Conservation (phyloP, 2,888 invertebrate species). For the Oxyteleia sp. region DNA sequence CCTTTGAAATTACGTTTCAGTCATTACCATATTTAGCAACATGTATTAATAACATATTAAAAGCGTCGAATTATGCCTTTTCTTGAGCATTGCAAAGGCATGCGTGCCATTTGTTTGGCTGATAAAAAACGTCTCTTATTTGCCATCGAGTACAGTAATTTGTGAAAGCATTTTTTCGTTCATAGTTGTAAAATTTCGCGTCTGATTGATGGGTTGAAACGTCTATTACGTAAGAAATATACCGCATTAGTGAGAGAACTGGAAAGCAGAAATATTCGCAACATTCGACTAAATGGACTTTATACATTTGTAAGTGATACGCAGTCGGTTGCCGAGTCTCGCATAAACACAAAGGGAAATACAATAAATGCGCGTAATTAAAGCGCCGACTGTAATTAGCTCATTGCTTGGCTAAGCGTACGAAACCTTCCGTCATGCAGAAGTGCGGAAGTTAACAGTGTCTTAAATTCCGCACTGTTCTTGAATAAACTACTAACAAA, state of each 20-base stretch:
- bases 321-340: constrained; percentile 32
- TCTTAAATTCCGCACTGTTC: constrained; percentile 24
- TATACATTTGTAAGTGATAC: constrained; percentile 29
- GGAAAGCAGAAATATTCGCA: constrained; percentile 16
- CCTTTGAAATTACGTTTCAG: background rate
- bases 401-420: constrained; percentile 44
- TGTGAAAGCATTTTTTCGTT: background rate
- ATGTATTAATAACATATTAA: constrained; percentile 9
- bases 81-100: background rate
- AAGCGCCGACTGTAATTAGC: constrained; percentile 53
- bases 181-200: background rate
- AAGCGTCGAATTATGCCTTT: background rate
- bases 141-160: background rate
- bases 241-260: constrained; percentile 12
- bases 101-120: background rate
- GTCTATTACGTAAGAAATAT: constrained; percentile 1
- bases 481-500: constrained; percentile 16
- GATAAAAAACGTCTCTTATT: background rate
- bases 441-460: constrained; percentile 49
- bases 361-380: constrained; percentile 55
- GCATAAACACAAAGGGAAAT: constrained; percentile 54
- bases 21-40: constrained; percentile 10
- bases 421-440: constrained; percentile 41
- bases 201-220: constrained; percentile 4
- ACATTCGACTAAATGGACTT: constrained; percentile 30